These are phyloP conservation scores for Thaumetopoea pityocampa DNA, from an alignment of 1,140 invertebrate species.

Conservation along the genomic window DNA sequence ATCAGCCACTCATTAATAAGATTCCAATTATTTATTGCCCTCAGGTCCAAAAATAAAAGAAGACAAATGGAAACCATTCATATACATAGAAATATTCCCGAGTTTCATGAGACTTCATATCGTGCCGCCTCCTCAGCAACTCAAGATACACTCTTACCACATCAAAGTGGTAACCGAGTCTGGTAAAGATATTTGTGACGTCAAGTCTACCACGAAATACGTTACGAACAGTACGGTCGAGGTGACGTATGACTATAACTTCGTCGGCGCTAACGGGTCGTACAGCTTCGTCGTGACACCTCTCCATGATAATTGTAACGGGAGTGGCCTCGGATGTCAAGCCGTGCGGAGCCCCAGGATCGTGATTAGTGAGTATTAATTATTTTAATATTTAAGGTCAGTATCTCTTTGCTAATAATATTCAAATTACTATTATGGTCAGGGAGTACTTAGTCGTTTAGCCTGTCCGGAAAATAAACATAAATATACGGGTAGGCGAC, in stretches of 20 bases:
- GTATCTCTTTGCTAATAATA: not conserved
- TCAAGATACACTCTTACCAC: conserved; percentile 41
- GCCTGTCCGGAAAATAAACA: too few species aligned
- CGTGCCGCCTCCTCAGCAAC: conserved; percentile 45
- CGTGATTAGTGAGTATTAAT: conserved; percentile 48
- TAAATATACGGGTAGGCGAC: too few species aligned
- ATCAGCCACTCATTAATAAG: too few species aligned
- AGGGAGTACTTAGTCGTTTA: too few species aligned
- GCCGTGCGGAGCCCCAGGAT: conserved; percentile 50
- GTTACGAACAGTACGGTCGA: conserved; percentile 39
- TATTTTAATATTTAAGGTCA: conserved; percentile 1
- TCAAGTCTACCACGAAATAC: conserved; percentile 28
- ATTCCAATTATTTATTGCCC: too few species aligned
- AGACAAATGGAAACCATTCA: conserved; percentile 57
- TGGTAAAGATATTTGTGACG: conserved; percentile 25
- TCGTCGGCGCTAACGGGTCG: conserved; percentile 36
- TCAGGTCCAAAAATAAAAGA: conserved; percentile 42
- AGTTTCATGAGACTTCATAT: conserved; percentile 48
- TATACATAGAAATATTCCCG: conserved; percentile 54
- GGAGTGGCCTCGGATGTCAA: conserved; percentile 25
- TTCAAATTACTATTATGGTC: not conserved
- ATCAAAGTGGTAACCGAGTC: conserved; percentile 46
- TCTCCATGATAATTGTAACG: conserved; percentile 36
- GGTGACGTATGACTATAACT: conserved; percentile 45
- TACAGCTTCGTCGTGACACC: conserved; percentile 54